phyloP scores from a whole-genome alignment of 2,888 invertebrate species.

The Heteromyza rotundicornis region DNA sequence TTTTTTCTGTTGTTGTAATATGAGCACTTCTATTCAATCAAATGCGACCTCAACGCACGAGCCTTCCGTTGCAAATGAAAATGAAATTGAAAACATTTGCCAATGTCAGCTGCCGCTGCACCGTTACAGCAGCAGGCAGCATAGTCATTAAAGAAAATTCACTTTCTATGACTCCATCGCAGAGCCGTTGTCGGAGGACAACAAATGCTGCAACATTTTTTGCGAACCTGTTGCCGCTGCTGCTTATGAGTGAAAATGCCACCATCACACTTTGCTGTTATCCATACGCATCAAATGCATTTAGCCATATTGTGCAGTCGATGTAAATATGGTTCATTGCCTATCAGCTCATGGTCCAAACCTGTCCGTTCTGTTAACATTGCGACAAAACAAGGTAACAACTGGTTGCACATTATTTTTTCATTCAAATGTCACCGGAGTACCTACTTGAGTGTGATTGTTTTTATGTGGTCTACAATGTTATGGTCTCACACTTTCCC shows the following conservation, averaged over 20 bases:
- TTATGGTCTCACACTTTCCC: too few relatives aligned
- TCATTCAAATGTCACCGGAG: too few relatives aligned
- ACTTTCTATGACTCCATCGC: constrained; percentile 1
- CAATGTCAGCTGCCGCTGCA: constrained; percentile 19
- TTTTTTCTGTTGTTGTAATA: background rate
- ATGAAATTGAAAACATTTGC: constrained; percentile 33
- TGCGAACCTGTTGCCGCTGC: background rate
- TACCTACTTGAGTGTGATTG: too few relatives aligned
- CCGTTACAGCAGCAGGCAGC: background rate
- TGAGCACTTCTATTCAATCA: background rate
- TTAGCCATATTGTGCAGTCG: constrained; percentile 18
- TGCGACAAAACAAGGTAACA: too few relatives aligned
- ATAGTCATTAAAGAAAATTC: constrained; percentile 5
- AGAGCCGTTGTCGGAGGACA: background rate
- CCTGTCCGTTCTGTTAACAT: background rate
- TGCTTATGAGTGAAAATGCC: background rate
- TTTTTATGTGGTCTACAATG: too few relatives aligned
- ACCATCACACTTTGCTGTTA: background rate
- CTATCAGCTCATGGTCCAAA: constrained; percentile 26
- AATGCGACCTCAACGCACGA: constrained; percentile 30
- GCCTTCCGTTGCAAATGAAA: constrained; percentile 33
- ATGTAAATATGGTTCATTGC: constrained; percentile 51
- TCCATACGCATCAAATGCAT: background rate
- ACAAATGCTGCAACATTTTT: too few relatives aligned
- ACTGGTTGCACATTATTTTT: too few relatives aligned